Percentiles rank a stretch among this genome's conserved stretches.
Conservation (phyloP, 2,113 vertebrate genomes). For the Chaenogobius annularis region DNA sequence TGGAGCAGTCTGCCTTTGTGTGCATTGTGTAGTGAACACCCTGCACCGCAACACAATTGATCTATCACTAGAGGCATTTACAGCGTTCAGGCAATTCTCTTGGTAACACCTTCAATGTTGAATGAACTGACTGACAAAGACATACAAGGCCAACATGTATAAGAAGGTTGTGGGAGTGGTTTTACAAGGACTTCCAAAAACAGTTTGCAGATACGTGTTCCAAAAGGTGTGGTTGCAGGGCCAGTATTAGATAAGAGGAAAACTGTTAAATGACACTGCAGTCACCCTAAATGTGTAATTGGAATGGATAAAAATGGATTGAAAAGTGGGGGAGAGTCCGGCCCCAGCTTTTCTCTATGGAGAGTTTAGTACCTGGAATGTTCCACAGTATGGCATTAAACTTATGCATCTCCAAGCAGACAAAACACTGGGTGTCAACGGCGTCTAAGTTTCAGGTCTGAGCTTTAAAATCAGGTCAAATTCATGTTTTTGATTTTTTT, state of each 20-base stretch:
- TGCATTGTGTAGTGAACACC: not conserved
- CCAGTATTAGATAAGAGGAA: not conserved
- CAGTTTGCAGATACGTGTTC: not conserved
- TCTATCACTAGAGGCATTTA: not conserved
- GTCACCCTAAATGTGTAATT: too few species aligned
- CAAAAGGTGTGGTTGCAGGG: not conserved
- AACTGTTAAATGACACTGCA: too few species aligned
- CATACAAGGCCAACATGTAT: not conserved
- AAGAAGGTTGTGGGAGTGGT: not conserved
- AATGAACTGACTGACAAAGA: not conserved
- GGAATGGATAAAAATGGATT: too few species aligned
- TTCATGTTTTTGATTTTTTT: too few species aligned
- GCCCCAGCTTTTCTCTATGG: too few species aligned
- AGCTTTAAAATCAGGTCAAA: too few species aligned
- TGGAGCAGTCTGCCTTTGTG: not conserved
- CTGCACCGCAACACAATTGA: not conserved
- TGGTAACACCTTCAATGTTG: not conserved
- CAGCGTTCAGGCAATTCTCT: not conserved
- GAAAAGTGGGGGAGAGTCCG: too few species aligned
- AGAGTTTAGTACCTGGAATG: too few species aligned
- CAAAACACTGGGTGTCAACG: too few species aligned
- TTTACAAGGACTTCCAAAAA: not conserved
- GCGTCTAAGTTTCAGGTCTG: too few species aligned
- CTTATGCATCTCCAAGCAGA: too few species aligned
- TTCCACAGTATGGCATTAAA: too few species aligned